These are phyloP conservation scores for Ancistrus triradiatus DNA, from an alignment of 2,113 vertebrate species.

Conservation along the genomic window DNA sequence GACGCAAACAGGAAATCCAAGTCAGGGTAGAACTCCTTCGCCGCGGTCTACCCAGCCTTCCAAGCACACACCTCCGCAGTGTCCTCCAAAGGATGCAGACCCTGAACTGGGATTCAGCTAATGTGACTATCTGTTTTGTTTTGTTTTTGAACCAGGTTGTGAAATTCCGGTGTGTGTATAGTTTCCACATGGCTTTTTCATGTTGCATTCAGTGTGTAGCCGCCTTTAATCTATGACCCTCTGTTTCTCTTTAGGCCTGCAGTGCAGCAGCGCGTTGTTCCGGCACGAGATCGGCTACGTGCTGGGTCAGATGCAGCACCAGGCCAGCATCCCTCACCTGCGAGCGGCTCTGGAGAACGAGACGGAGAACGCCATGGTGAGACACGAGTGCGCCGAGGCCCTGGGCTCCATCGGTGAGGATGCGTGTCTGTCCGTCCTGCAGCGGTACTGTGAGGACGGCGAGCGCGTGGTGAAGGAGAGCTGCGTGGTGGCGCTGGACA, in stretches of 20 bases:
- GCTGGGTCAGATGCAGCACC: constrained; percentile 88
- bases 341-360: constrained; percentile 54
- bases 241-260: constrained; percentile 67
- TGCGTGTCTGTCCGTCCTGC: constrained; percentile 76
- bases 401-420: constrained; percentile 86
- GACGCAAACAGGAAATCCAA: too few relatives aligned
- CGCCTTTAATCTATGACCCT: too few relatives aligned
- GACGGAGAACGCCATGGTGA: constrained; percentile 85
- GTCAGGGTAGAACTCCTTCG: too few relatives aligned
- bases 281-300: constrained; percentile 92
- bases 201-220: too few relatives aligned
- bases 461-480: constrained; percentile 93
- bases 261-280: constrained; percentile 80
- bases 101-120: too few relatives aligned
- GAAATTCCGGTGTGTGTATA: too few relatives aligned
- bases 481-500: constrained; percentile 90
- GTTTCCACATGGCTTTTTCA: too few relatives aligned
- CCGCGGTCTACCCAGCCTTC: too few relatives aligned
- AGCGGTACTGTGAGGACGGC: constrained; percentile 59
- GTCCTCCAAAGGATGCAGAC: too few relatives aligned
- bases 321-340: constrained; percentile 77
- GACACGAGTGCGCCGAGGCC: constrained; percentile 92
- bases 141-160: too few relatives aligned
- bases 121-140: too few relatives aligned
- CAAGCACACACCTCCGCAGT: too few relatives aligned